phyloP scores from a whole-genome alignment of 2,888 invertebrate species.

The Nebria salina region DNA sequence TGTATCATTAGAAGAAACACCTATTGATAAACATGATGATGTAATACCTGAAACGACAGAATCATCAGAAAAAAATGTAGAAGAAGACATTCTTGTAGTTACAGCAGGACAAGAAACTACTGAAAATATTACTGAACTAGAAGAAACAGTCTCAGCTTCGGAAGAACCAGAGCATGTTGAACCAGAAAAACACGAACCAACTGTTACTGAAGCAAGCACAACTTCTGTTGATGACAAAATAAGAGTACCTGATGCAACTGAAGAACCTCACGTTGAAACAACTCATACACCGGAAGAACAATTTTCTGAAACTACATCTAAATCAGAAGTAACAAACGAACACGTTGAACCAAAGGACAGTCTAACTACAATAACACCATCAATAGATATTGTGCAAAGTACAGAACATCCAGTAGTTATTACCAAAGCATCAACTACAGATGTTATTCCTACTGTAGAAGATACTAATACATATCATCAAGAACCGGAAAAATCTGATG shows the following conservation, averaged over 20 bases:
- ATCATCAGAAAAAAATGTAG: conserved; percentile 46
- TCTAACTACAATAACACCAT: conserved; percentile 45
- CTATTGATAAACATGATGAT: conserved; percentile 43
- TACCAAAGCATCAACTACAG: neutral
- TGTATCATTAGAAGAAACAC: conserved; percentile 41
- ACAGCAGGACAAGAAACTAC: conserved; percentile 29
- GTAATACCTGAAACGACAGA: conserved; percentile 42
- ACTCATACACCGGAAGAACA: conserved; percentile 24
- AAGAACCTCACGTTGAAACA: conserved; percentile 28
- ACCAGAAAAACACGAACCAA: conserved; percentile 42
- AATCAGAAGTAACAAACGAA: conserved; percentile 39
- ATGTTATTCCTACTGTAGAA: neutral
- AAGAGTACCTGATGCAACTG: conserved; percentile 17
- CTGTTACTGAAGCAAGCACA: conserved; percentile 34
- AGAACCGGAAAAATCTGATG: conserved; percentile 20
- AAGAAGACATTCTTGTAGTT: conserved; percentile 38
- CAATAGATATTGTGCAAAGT: conserved; percentile 40
- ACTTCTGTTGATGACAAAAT: conserved; percentile 23
- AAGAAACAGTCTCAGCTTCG: conserved; percentile 16
- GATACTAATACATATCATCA: conserved; percentile 37
- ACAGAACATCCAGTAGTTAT: conserved; percentile 21
- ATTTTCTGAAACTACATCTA: conserved; percentile 36
- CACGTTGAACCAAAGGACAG: conserved; percentile 43
- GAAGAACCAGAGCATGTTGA: conserved; percentile 17
- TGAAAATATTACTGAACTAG: conserved; percentile 21